Percentiles rank a stretch among this genome's conserved stretches.
phyloP scores from a whole-genome alignment of 2,113 vertebrate genomes.

The Passer domesticus region DNA sequence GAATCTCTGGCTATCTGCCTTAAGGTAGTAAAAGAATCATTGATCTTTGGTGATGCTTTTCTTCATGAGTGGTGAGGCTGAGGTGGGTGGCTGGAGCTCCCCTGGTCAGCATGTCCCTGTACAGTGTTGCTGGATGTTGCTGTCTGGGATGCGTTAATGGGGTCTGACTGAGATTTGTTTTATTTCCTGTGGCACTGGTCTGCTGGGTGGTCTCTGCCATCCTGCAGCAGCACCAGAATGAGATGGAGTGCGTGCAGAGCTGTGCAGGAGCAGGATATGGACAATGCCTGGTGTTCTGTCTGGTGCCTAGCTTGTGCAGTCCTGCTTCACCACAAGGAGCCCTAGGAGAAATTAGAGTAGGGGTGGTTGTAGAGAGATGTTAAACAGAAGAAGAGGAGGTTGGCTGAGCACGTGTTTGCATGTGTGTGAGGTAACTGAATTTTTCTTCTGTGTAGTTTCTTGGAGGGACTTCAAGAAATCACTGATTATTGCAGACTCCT shows the following conservation, averaged over 20 bases:
- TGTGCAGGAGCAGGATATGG: not conserved
- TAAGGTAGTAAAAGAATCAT: not conserved
- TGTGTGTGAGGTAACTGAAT: not conserved
- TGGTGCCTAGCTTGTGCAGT: not conserved
- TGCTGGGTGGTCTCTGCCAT: not conserved
- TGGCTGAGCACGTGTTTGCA: not conserved
- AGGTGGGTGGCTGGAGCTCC: not conserved
- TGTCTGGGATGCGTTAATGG: not conserved
- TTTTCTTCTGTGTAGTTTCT: not conserved
- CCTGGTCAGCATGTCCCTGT: fast-evolving
- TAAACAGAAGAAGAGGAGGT: not conserved
- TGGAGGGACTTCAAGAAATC: not conserved
- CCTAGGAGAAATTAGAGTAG: not conserved
- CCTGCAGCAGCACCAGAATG: not conserved
- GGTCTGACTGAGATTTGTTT: not conserved
- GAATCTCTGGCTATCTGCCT: not conserved
- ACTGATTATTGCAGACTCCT: not conserved
- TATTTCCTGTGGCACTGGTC: not conserved
- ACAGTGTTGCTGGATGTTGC: fast-evolving
- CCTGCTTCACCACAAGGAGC: not conserved
- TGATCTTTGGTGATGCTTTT: not conserved
- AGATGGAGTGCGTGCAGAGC: not conserved
- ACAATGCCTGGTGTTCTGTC: not conserved
- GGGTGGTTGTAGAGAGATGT: not conserved
- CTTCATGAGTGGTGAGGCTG: not conserved